These are phyloP conservation scores for Entosphenus tridentatus DNA, from an alignment of 2,113 vertebrate genomes.

Conservation along the genomic window DNA sequence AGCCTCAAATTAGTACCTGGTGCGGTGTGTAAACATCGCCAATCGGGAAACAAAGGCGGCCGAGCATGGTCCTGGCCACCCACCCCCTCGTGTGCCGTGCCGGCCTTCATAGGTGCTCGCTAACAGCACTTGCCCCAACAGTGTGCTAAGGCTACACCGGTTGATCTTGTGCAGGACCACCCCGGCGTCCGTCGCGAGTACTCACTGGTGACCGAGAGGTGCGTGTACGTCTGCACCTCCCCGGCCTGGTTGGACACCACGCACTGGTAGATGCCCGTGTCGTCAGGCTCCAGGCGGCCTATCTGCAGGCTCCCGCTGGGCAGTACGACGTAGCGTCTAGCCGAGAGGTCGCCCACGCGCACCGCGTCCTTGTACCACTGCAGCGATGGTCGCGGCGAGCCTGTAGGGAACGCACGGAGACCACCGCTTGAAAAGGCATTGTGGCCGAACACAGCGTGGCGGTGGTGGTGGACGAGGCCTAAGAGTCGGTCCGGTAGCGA, in stretches of 20 bases:
- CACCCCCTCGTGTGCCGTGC: neutral
- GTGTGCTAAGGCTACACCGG: neutral
- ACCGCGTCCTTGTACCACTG: slow-evolving; percentile 81
- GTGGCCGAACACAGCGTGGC: too few relatives aligned
- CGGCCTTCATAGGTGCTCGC: accelerated
- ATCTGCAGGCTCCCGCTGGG: slow-evolving; percentile 59
- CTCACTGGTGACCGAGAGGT: slow-evolving; percentile 85
- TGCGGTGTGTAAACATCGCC: too few relatives aligned
- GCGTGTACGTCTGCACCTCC: slow-evolving; percentile 84
- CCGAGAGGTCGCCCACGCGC: slow-evolving; percentile 36
- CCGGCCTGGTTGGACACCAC: slow-evolving; percentile 57
- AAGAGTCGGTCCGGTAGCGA: too few relatives aligned
- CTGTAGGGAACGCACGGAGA: slow-evolving; percentile 19
- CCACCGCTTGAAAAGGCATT: neutral
- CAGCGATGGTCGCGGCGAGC: slow-evolving; percentile 51
- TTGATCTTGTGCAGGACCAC: neutral
- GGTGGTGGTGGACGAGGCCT: too few relatives aligned
- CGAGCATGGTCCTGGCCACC: too few relatives aligned
- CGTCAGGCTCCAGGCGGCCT: slow-evolving; percentile 56
- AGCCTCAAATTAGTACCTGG: too few relatives aligned
- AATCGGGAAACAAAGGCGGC: too few relatives aligned
- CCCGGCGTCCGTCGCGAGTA: neutral
- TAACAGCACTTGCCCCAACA: accelerated
- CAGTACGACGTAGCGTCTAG: slow-evolving; percentile 45
- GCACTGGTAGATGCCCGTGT: slow-evolving; percentile 95